Conservation (phyloP, 2,888 invertebrate species). For the Lycophotia porphyrea region DNA sequence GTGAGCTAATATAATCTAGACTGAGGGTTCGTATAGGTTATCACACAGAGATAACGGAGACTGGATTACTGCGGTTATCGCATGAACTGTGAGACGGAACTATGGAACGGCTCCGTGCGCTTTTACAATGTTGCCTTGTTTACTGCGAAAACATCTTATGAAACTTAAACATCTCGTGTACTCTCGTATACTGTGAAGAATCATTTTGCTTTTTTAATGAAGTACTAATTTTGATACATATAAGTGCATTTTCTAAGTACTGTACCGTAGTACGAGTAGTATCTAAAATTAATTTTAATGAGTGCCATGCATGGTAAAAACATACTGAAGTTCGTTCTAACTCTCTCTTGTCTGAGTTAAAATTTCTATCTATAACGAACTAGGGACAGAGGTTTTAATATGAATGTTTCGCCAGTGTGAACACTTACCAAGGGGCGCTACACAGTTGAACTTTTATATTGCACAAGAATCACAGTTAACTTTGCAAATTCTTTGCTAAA, state of each 20-base stretch:
- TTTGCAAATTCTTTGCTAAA: not conserved
- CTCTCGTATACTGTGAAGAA: not conserved
- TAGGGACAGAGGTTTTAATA: not conserved
- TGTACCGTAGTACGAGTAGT: not conserved
- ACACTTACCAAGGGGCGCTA: too few relatives aligned
- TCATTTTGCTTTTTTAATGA: not conserved
- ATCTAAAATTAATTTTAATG: not conserved
- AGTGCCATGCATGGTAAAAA: not conserved
- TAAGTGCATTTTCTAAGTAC: not conserved
- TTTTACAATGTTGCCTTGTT: slow-evolving; percentile 19
- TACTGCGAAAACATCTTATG: not conserved
- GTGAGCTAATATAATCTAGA: slow-evolving; percentile 9
- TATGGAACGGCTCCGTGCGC: not conserved
- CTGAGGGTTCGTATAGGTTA: slow-evolving; percentile 25
- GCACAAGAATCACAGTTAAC: not conserved
- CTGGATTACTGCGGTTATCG: slow-evolving; percentile 44
- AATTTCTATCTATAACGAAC: not conserved
- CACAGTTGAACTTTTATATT: not conserved
- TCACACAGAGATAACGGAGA: slow-evolving; percentile 32
- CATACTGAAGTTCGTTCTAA: not conserved
- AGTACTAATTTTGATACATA: not conserved
- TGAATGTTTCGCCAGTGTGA: not conserved
- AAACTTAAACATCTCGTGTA: not conserved
- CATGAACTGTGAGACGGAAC: not conserved
- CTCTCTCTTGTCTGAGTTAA: not conserved